phyloP scores from a whole-genome alignment of 2,888 invertebrate genomes.

The Mycalesis mineus region DNA sequence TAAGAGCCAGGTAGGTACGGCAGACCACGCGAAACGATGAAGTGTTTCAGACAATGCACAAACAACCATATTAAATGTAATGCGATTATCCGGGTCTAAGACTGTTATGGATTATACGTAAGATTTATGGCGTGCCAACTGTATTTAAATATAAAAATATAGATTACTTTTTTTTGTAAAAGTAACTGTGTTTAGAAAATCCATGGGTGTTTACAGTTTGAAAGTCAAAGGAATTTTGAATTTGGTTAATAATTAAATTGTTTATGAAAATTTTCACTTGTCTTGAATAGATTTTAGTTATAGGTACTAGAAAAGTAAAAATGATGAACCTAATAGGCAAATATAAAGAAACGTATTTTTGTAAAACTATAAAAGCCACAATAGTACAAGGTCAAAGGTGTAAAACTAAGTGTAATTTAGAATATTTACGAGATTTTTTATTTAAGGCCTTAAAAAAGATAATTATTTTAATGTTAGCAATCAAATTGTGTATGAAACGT shows the following conservation, averaged over 20 bases:
- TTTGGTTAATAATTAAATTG: not conserved
- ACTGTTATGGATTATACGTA: constrained; percentile 17
- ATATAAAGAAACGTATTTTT: too few relatives aligned
- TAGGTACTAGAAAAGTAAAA: too few relatives aligned
- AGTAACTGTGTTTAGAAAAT: not conserved
- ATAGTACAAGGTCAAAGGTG: too few relatives aligned
- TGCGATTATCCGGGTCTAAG: constrained; percentile 49
- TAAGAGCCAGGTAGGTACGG: constrained; percentile 62
- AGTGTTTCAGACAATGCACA: constrained; percentile 68
- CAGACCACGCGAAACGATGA: constrained; percentile 42
- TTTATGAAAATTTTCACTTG: not conserved
- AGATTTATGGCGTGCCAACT: constrained; percentile 14
- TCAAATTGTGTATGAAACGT: too few relatives aligned
- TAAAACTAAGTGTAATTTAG: too few relatives aligned
- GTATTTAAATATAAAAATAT: not conserved
- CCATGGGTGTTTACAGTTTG: not conserved
- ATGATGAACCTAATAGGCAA: too few relatives aligned
- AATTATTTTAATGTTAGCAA: too few relatives aligned
- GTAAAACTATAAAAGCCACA: too few relatives aligned
- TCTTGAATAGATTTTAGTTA: not conserved
- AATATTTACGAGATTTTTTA: too few relatives aligned
- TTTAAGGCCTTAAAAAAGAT: too few relatives aligned
- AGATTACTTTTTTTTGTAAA: not conserved
- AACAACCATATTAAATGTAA: constrained; percentile 71
- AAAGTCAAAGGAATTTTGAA: not conserved